phyloP scores from a whole-genome alignment of 2,113 vertebrate genomes.

The Thymallus thymallus region DNA sequence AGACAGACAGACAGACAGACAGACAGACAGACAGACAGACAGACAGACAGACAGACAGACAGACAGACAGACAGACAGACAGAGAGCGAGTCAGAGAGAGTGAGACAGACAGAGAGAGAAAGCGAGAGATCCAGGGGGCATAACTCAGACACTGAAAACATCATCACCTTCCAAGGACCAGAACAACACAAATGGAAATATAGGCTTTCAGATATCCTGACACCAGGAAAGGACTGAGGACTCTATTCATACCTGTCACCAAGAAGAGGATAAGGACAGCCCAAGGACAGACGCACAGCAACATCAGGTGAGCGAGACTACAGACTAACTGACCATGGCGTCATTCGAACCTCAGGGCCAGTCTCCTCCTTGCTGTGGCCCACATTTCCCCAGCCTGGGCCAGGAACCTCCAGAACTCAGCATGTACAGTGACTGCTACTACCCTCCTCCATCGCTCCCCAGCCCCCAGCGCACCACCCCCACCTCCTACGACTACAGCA shows the following conservation, averaged over 20 bases:
- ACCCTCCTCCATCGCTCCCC: conserved; percentile 87
- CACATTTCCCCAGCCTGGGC: conserved; percentile 92
- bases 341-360: conserved; percentile 85
- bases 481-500: conserved; percentile 85
- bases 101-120: not conserved
- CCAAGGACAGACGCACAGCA: conserved; percentile 17
- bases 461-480: conserved; percentile 86
- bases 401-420: conserved; percentile 96
- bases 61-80: no score
- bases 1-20: not conserved
- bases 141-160: conserved; percentile 12
- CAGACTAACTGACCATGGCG: conserved; percentile 79
- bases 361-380: conserved; percentile 90
- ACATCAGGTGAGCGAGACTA: not conserved
- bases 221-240: conserved; percentile 15
- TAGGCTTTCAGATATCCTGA: conserved; percentile 1
- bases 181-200: conserved; percentile 12
- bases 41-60: no score
- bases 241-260: not conserved
- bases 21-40: not conserved
- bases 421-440: conserved; percentile 93
- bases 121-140: not conserved
- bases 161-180: not conserved
- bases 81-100: not conserved
- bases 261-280: not conserved